Evolutionary conservation across 2,113 vertebrate genomes (phyloP), one percentile per base, ranked within the genome.

Genomic region (Leiothrix lutea): DNA sequence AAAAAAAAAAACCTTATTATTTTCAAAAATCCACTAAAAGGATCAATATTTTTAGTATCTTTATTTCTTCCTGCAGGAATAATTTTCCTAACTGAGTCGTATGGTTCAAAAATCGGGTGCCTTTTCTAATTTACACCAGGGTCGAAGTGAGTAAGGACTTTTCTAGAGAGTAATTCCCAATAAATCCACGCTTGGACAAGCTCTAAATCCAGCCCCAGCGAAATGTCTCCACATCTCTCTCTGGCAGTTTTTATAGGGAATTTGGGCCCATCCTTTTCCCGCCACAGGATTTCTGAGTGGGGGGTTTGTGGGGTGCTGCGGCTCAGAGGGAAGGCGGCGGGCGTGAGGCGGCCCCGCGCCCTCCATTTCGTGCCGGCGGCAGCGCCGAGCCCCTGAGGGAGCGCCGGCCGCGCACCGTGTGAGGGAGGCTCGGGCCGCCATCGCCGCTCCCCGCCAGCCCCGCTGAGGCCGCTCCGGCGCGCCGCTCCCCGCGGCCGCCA

Each of bases 261-360:
- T 57, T n/a, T 9, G 33, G 19, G 16, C 18, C 35, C 17, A 4
- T 74, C 20, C 22, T 61, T 61, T 45, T 50, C 9, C 56, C 54
- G 0, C 2, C 3, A 3, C 16, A 29, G 31, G 6, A 24, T 40
- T 20, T 53, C 12, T 21, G 47, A 29, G 21, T 0, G 3, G 29
- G 7, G 4, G 9, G 1, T 31, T 2, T 19, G 10, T 3, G 11
- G 4, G 42, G 24, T 0, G 50, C 16, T 1, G 19, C 3, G 5
- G 13, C 58, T 73, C 64, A 19, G 4, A 5, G 6, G 1, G 5
- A 5, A 7, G 15, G 51, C 36, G 12, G 0, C 1, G 17, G 12
- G 0, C 1, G 18, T 2, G 4, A 7, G 24, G 31, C 19, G 9
- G 19, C 1, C 25, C 15, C 22, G 1, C 14, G 31, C 9, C 64